Evolutionary conservation across 1,140 invertebrate genomes (phyloP), one percentile per base, ranked within the genome.

Genomic region (Lineus longissimus): DNA sequence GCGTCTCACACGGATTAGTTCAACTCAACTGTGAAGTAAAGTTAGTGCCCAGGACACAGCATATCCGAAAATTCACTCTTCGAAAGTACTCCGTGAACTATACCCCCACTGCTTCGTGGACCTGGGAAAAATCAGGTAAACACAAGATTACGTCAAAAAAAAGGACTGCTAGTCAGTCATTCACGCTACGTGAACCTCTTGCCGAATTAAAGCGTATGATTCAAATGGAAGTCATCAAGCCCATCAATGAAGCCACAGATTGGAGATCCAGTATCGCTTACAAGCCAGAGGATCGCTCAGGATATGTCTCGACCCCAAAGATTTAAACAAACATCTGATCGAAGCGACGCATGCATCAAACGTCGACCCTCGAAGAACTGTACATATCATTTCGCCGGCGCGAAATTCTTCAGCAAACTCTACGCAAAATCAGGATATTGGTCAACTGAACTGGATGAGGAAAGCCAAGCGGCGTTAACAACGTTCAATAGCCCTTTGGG

Each of bases 371-470:
- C 2, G 29, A 57, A 13, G 55, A 57, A n/a, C 11, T 57, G 17
- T n/a, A 11, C 29, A 7, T 27, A 27, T 25, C 7, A 33, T 4
- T 58, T 66, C 30, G 2, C 54, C n/a, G 27, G 33, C 27, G 64
- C 63, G 0, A 57, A 59, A 41, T 65, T 62, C 33, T 70, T 70
- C 56, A 58, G 31, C 4, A 67, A 62, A 27, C 40, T 81, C 11
- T 74, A 81, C 63, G 65, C 72, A 2, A 71, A 69, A 54, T 63
- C 71, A 29, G 78, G 78, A 17, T 79, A 74, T 63, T 79, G 73
- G 70, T 72, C 71, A 41, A 41, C 76, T 15, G 45, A 65, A 9
- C 63, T 78, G 6, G 70, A 76, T 13, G 63, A 69, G 19, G 64
- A 70, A 40, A 65, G 62, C 27, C 64, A 68, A 45, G 30, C 67